Evolutionary conservation across 2,113 vertebrate species (phyloP).

Genomic region (Rhipidura dahli): DNA sequence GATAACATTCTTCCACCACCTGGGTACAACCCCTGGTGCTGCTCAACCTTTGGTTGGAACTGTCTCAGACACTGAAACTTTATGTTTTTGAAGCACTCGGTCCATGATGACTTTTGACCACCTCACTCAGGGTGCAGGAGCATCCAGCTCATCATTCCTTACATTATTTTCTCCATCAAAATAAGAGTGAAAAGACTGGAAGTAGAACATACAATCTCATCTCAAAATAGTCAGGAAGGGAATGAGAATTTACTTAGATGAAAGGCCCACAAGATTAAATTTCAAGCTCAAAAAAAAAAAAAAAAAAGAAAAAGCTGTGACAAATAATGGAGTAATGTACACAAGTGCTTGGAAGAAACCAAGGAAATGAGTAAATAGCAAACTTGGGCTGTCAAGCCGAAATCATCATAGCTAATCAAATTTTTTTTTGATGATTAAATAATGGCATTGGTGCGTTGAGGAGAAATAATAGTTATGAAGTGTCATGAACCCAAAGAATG

Average conservation of each 20-base stretch:
- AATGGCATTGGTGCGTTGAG: neutral
- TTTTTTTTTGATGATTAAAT: neutral
- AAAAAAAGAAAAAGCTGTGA: too few species aligned
- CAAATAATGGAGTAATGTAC: neutral
- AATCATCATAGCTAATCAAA: neutral
- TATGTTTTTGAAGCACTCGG: neutral
- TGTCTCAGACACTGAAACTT: neutral
- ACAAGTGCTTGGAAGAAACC: neutral
- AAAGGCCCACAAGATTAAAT: neutral
- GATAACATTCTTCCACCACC: neutral
- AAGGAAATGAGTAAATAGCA: neutral
- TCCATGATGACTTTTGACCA: neutral
- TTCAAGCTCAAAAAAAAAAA: neutral
- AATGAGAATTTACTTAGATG: neutral
- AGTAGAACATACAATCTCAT: neutral
- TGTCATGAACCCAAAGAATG: neutral
- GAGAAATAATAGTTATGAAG: neutral
- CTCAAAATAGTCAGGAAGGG: neutral
- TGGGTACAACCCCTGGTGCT: neutral
- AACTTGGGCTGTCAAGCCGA: neutral
- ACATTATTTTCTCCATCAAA: neutral
- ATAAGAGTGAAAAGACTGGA: neutral
- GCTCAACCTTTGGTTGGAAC: neutral
- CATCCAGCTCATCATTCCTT: neutral
- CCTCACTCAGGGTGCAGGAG: neutral